A percentile compares a stretch with the other conserved stretches of the same genome.
Conservation (phyloP, 2,888 invertebrate genomes). For the Drosophila mimica region DNA sequence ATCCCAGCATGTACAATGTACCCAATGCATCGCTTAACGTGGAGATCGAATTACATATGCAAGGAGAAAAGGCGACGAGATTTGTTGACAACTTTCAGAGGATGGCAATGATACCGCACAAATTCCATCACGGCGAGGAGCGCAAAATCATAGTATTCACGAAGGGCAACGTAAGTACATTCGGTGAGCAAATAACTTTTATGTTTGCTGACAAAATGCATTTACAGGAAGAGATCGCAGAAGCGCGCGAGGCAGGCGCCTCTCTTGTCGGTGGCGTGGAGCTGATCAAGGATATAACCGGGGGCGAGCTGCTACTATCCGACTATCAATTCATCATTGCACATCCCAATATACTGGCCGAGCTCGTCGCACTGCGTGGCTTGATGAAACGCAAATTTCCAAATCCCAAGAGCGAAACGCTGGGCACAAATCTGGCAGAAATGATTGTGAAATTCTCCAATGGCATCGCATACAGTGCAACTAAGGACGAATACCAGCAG, state of each 20-base stretch:
- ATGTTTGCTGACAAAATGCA: background rate
- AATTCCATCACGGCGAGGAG: conserved; percentile 89
- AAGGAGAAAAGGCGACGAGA: conserved; percentile 86
- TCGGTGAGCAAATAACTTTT: background rate
- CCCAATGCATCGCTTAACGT: conserved; percentile 90
- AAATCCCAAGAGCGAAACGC: conserved; percentile 88
- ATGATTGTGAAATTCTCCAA: conserved; percentile 88
- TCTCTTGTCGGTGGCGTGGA: conserved; percentile 90
- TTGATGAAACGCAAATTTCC: conserved; percentile 92
- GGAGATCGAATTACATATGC: conserved; percentile 92
- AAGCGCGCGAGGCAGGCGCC: conserved; percentile 90
- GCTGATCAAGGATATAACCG: conserved; percentile 91
- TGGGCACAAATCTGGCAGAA: conserved; percentile 88
- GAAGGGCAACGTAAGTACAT: conserved; percentile 86
- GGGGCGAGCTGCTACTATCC: conserved; percentile 88
- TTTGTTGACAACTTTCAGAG: conserved; percentile 89
- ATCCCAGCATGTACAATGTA: conserved; percentile 92
- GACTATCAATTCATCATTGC: conserved; percentile 92
- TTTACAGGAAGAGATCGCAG: conserved; percentile 83
- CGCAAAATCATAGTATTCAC: conserved; percentile 91
- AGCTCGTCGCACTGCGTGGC: conserved; percentile 91
- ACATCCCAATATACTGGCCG: conserved; percentile 92
- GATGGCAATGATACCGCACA: conserved; percentile 89
- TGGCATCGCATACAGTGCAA: conserved; percentile 89
- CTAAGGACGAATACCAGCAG: conserved; percentile 89